Evolutionary conservation across 2,888 invertebrate genomes (phyloP).

Genomic region (Volucella bombylans): DNA sequence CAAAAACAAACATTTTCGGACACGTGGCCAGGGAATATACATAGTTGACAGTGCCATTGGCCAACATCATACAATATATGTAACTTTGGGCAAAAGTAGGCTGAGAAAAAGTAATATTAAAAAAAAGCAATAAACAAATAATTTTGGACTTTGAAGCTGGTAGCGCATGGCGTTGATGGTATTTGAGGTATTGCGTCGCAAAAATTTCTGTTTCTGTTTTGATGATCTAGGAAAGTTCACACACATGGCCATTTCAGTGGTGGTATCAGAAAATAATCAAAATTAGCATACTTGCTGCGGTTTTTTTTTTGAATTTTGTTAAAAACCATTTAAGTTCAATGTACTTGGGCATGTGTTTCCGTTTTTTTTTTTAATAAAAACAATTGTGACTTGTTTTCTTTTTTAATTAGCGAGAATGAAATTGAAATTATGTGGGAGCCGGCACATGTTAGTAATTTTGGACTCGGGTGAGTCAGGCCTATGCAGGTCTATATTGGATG

Average conservation of each 20-base stretch:
- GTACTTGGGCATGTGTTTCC: conserved; percentile 43
- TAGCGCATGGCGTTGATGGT: not conserved
- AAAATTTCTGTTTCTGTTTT: conserved; percentile 8
- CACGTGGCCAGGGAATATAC: too few relatives aligned
- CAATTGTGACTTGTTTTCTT: conserved; percentile 14
- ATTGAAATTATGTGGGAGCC: conserved; percentile 2
- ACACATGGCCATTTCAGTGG: conserved; percentile 26
- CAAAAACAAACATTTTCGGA: too few relatives aligned
- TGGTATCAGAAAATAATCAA: not conserved
- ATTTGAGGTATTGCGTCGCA: conserved; percentile 51
- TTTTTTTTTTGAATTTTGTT: not conserved
- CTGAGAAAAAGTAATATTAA: conserved; percentile 14
- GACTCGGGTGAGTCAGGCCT: conserved; percentile 8
- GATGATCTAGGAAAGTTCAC: conserved; percentile 49
- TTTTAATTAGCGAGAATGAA: not conserved
- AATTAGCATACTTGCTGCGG: conserved; percentile 11
- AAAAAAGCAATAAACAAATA: conserved; percentile 1
- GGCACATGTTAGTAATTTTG: conserved; percentile 8
- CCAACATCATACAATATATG: not conserved
- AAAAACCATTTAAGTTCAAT: conserved; percentile 46
- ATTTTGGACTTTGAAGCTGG: conserved; percentile 34
- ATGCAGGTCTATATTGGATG: not conserved
- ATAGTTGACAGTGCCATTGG: too few relatives aligned
- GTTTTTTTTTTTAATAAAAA: conserved; percentile 14
- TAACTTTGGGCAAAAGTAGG: conserved; percentile 4